Base-by-base conservation (phyloP, 2,797 vertebrate species). In the Champsocephalus esox region DNA sequence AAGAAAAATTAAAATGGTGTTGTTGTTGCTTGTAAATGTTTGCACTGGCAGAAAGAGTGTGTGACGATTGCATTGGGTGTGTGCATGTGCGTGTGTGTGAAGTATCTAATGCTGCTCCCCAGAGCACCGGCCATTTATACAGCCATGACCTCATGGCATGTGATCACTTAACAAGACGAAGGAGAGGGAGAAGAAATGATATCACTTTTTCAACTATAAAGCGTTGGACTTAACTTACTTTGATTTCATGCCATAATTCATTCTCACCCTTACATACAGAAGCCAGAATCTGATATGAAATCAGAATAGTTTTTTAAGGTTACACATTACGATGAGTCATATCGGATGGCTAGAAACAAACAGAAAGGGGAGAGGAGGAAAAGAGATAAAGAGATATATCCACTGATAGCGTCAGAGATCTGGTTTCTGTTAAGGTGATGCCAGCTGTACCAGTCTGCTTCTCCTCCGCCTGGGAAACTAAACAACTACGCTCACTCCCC, bases 111-210 rank as follows among this genome's bases (percentile, higher is more conserved):
- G 66, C 52, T 51, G 54, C 69, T 80, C 76, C 85, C 83, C 64
- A 52, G 48, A 70, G 70, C 3, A 8, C n/a, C 67, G 75, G 64
- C 62, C 52, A 58, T 73, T 75, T 5, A 60, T 84, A 73, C 69
- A 62, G 63, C 52, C n/a, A 86, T 90, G 84, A 91, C 83, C 76
- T 92, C 89, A 92, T 88, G 77, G 83, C 79, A 76, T 67, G 79
- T 60, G 77, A 85, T 70, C 70, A 48, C 21, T 44, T 54, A 63
- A 68, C 21, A 64, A 57, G 38, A 45, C 28, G 65, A 62, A 45
- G 4, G 3, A 24, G 24, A 5, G 24, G 2, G 52, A 9, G 52
- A 12, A 17, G 49, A 51, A 28, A 28, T 28, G 0, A 28, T 28
- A 28, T 28, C 1, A 28, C 28, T 28, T 28, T 5, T 28, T 28